phyloP scores from a whole-genome alignment of 2,113 vertebrate genomes.

The Phalacrocorax pelagicus region DNA sequence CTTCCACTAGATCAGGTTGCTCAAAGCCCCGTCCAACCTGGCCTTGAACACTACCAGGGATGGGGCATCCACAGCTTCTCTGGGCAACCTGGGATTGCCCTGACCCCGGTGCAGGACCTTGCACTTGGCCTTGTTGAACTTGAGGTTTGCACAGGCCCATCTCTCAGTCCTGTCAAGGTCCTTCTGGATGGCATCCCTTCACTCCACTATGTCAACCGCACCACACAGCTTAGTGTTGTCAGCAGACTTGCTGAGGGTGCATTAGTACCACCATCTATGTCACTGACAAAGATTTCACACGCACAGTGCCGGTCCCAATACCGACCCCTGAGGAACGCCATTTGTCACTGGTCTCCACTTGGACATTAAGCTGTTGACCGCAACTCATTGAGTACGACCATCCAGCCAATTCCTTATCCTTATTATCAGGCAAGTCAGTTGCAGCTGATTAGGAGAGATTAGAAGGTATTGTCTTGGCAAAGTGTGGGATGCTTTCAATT shows the following conservation, averaged over 20 bases:
- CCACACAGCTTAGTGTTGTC: background rate
- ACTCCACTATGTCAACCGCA: background rate
- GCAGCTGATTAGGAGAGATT: constrained; percentile 24
- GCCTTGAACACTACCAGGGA: background rate
- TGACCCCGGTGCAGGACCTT: background rate
- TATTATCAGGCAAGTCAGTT: background rate
- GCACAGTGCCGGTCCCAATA: background rate
- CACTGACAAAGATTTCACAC: background rate
- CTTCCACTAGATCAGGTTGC: background rate
- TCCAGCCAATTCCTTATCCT: background rate
- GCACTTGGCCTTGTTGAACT: background rate
- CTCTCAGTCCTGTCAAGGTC: background rate
- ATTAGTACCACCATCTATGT: background rate
- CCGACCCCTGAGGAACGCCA: background rate
- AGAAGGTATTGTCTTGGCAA: constrained; percentile 9
- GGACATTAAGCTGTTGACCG: background rate
- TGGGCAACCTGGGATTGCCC: background rate
- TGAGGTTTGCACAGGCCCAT: background rate
- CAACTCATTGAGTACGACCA: background rate
- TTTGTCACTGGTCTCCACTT: background rate
- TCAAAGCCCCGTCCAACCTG: background rate
- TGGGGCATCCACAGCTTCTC: background rate
- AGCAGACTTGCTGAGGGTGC: background rate
- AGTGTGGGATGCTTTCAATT: constrained; percentile 28
- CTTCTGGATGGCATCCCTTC: background rate